Base-by-base conservation (phyloP, 2,797 vertebrate genomes). In the Poeciliopsis paucimaculata region DNA sequence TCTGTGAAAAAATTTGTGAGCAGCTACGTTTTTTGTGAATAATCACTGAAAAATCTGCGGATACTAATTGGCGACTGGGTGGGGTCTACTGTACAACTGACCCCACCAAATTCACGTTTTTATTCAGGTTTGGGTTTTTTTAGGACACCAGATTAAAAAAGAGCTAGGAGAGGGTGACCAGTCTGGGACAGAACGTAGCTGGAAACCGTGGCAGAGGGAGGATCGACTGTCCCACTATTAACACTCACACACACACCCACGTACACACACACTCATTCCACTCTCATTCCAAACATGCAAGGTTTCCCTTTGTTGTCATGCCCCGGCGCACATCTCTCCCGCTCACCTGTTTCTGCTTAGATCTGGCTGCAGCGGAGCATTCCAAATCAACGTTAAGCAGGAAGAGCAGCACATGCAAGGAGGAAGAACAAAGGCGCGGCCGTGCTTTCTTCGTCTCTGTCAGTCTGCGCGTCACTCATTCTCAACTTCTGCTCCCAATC, bases 281-380 rank as follows among this genome's bases (percentile, higher is more conserved):
- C 43, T 73, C n/a, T 75, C 68, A 34, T 31, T 77, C 78, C 71
- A 49, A 66, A 36, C 73, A 64, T 10, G 45, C 77, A 70, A 26
- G 11, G 57, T 68, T 82, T 77, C 85, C 82, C 87, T 86, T 87
- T 89, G 82, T 89, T 91, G 64, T 68, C 36, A 68, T 80, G 79
- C 77, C 82, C 80, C 16, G 71, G 73, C 71, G 70, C 62, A 76
- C 74, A 74, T 87, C 86, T 86, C 87, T 77, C 39, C 76, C 46
- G 77, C 55, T 91, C 94, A 95, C 87, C 92, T 95, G 95, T 90
- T 95, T 93, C 85, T 91, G 83, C 39, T 96, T 94, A 94, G 84
- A 60, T 66, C 43, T 87, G 82, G 78, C 84, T 85, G 77, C 72
- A 82, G 83, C 73, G 75, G 77, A 75, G 81, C 85, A 84, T 82